phyloP scores from a whole-genome alignment of 2,888 invertebrate species.

The Leptinotarsa peninsularis region DNA sequence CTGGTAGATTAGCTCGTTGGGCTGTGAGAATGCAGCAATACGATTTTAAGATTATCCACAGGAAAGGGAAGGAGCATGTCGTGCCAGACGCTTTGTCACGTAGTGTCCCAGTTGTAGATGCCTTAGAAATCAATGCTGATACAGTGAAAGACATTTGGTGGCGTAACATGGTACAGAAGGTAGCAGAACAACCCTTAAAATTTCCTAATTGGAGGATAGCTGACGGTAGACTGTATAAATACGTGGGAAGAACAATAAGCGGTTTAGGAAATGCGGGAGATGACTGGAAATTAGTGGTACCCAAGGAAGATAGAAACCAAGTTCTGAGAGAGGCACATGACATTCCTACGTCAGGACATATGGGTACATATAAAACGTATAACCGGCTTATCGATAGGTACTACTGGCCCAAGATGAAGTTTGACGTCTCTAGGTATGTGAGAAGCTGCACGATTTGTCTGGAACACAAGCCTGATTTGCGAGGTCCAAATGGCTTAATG shows the following conservation, averaged over 20 bases:
- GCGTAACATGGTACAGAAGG: background rate
- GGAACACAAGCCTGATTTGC: background rate
- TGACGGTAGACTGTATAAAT: conserved; percentile 9
- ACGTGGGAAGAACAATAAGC: background rate
- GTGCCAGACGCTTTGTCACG: too few species aligned
- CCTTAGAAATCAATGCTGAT: background rate
- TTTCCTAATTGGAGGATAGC: background rate
- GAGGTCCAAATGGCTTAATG: too few species aligned
- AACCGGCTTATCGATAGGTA: conserved; percentile 19
- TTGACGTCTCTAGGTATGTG: conserved; percentile 22
- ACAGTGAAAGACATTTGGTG: background rate
- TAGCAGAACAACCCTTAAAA: background rate
- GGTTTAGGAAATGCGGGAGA: background rate
- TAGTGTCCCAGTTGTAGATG: conserved; percentile 1
- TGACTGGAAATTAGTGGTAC: conserved; percentile 18
- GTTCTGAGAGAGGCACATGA: background rate
- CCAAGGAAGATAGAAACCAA: background rate
- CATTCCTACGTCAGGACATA: conserved; percentile 16
- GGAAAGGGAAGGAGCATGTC: too few species aligned
- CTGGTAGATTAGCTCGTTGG: too few species aligned
- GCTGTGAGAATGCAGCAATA: too few species aligned
- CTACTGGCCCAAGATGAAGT: conserved; percentile 31
- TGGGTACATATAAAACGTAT: conserved; percentile 25
- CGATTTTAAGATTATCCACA: too few species aligned
- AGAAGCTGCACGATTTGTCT: background rate